A percentile compares a stretch with the other conserved stretches of the same genome.
phyloP scores from a whole-genome alignment of 2,888 invertebrate species.

The Caenorhabditis wallacei region DNA sequence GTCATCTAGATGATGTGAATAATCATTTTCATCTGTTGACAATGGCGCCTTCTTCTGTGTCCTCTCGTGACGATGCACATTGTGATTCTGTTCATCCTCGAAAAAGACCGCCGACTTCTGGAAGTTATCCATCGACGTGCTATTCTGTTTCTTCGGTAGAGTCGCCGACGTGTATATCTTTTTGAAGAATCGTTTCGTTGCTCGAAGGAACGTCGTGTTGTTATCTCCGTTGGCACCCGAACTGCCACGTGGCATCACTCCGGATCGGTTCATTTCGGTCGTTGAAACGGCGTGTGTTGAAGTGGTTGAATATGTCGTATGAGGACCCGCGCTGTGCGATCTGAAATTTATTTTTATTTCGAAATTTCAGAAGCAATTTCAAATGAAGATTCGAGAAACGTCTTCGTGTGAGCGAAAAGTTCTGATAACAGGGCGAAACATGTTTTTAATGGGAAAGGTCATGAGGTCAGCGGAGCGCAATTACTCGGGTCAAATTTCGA shows the following conservation, averaged over 20 bases:
- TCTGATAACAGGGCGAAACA: background rate
- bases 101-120: slow-evolving; percentile 60
- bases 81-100: slow-evolving; percentile 45
- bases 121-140: slow-evolving; percentile 59
- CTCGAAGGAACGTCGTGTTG: slow-evolving; percentile 71
- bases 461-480: background rate
- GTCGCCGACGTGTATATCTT: slow-evolving; percentile 81
- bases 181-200: slow-evolving; percentile 81
- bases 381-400: background rate
- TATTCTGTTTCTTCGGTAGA: slow-evolving; percentile 73
- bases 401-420: background rate
- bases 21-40: slow-evolving; percentile 50
- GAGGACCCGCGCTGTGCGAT: slow-evolving; percentile 73
- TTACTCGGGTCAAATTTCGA: slow-evolving; percentile 5
- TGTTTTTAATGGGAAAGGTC: background rate
- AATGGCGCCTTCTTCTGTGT: slow-evolving; percentile 49
- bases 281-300: slow-evolving; percentile 63
- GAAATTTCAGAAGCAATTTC: background rate
- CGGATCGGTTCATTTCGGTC: slow-evolving; percentile 67
- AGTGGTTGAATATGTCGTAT: slow-evolving; percentile 65
- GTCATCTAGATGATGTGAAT: slow-evolving; percentile 53
- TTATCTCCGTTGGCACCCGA: slow-evolving; percentile 33
- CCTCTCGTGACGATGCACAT: background rate
- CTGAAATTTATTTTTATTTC: slow-evolving; percentile 47
- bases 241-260: slow-evolving; percentile 46